A percentile compares a stretch with the other conserved stretches of the same genome.
phyloP scores from a whole-genome alignment of 2,797 vertebrate species.

The Momotus momota region DNA sequence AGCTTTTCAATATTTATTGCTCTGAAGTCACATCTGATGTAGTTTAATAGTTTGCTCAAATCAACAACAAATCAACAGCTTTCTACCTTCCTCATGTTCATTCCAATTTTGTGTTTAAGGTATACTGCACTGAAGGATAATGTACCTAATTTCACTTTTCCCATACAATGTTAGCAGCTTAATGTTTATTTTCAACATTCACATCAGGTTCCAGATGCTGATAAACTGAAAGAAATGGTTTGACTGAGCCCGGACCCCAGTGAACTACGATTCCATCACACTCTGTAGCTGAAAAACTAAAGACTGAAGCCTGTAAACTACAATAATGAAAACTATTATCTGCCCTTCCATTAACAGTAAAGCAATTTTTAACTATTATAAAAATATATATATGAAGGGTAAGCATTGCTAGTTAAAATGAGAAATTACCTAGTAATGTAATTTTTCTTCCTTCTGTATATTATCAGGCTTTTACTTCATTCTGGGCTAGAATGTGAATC shows the following conservation, averaged over 20 bases:
- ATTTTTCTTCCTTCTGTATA: not conserved
- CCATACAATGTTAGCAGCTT: not conserved
- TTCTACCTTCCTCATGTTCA: not conserved
- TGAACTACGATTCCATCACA: not conserved
- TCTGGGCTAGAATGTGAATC: not conserved
- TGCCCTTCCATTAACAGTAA: not conserved
- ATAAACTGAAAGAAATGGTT: not conserved
- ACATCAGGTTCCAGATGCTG: not conserved
- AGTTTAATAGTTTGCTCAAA: constrained; percentile 54
- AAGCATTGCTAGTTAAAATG: not conserved
- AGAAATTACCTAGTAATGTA: not conserved
- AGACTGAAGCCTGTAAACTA: not conserved
- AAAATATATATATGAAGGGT: not conserved
- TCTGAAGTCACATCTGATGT: constrained; percentile 22
- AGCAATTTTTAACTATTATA: not conserved
- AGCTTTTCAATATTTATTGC: constrained; percentile 47
- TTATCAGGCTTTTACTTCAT: not conserved
- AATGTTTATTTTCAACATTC: constrained; percentile 15
- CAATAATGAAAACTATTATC: not conserved
- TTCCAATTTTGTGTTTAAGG: not conserved
- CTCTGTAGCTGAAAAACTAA: not conserved
- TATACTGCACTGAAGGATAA: not conserved
- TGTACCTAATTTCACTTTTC: constrained; percentile 9
- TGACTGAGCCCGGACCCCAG: not conserved
- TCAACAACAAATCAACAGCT: constrained; percentile 24